Conservation (phyloP, 2,113 vertebrate species). For the Pelobates fuscus region DNA sequence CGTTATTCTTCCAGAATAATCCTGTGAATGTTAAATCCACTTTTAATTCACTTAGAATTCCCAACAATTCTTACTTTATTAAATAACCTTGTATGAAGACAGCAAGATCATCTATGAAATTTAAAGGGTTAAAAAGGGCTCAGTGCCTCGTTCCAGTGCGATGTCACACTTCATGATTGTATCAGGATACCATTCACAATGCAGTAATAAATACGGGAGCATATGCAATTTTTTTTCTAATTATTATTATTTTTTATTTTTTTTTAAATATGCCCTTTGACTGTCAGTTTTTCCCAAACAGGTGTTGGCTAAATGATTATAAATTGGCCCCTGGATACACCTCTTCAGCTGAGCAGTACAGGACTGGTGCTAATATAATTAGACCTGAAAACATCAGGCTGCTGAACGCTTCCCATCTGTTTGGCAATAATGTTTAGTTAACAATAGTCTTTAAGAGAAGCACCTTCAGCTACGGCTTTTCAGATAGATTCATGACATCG, state of each 20-base stretch:
- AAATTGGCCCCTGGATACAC: slow-evolving; percentile 97
- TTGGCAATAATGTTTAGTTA: slow-evolving; percentile 87
- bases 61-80: no score
- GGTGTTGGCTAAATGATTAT: slow-evolving; percentile 99
- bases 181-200: slow-evolving; percentile 68
- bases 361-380: slow-evolving; percentile 95
- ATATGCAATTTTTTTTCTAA: slow-evolving; percentile 78
- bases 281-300: slow-evolving; percentile 94
- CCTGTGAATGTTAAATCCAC: no score
- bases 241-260: slow-evolving; percentile 9
- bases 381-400: slow-evolving; percentile 94
- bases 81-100: no score
- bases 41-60: no score
- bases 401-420: slow-evolving; percentile 94
- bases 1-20: no score
- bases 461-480: slow-evolving; percentile 80
- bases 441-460: slow-evolving; percentile 84
- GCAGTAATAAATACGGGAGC: slow-evolving; percentile 75
- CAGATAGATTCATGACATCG: slow-evolving; percentile 76
- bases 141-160: no score
- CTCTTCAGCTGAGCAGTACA: slow-evolving; percentile 89
- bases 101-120: no score
- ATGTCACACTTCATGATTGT: slow-evolving; percentile 57
- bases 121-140: neutral
- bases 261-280: slow-evolving; percentile 83